These are phyloP conservation scores for Pempheris klunzingeri DNA, from an alignment of 2,797 vertebrate species.

Conservation along the genomic window DNA sequence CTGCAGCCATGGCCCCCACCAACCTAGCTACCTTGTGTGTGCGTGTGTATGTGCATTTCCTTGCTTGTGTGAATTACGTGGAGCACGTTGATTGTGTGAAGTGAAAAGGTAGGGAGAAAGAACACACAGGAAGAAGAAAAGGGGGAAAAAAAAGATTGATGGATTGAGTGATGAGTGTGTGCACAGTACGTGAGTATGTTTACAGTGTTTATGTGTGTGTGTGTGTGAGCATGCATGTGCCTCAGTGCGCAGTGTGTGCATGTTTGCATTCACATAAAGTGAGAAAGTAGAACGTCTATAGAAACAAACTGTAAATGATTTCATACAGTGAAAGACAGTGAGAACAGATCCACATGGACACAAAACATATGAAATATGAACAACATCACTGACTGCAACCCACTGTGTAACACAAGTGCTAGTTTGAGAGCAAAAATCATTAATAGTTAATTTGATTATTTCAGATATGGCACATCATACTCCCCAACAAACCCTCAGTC, in stretches of 20 bases:
- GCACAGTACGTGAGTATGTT: conserved; percentile 32
- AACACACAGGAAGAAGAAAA: conserved; percentile 61
- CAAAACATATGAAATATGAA: conserved; percentile 73
- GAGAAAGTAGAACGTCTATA: conserved; percentile 72
- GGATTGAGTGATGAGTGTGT: conserved; percentile 58
- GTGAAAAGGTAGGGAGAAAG: conserved; percentile 56
- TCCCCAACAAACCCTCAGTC: conserved; percentile 50
- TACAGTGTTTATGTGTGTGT: conserved; percentile 40
- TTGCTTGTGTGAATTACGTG: conserved; percentile 50
- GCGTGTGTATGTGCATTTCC: conserved; percentile 46
- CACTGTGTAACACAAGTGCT: conserved; percentile 65
- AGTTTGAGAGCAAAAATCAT: conserved; percentile 76
- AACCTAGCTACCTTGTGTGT: conserved; percentile 77
- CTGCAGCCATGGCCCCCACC: conserved; percentile 84
- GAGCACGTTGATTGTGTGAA: conserved; percentile 56
- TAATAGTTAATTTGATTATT: conserved; percentile 80
- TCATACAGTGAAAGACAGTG: conserved; percentile 47
- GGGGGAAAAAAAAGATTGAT: conserved; percentile 46
- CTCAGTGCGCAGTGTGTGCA: background rate
- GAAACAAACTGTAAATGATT: conserved; percentile 60
- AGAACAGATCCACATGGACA: conserved; percentile 56
- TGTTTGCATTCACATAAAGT: conserved; percentile 47
- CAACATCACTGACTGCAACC: conserved; percentile 65
- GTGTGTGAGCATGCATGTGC: conserved; percentile 13
- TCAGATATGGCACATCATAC: conserved; percentile 68